Evolutionary conservation across 2,113 vertebrate species (phyloP), one percentile per base, ranked within the genome.

Genomic region (Fulica atra): DNA sequence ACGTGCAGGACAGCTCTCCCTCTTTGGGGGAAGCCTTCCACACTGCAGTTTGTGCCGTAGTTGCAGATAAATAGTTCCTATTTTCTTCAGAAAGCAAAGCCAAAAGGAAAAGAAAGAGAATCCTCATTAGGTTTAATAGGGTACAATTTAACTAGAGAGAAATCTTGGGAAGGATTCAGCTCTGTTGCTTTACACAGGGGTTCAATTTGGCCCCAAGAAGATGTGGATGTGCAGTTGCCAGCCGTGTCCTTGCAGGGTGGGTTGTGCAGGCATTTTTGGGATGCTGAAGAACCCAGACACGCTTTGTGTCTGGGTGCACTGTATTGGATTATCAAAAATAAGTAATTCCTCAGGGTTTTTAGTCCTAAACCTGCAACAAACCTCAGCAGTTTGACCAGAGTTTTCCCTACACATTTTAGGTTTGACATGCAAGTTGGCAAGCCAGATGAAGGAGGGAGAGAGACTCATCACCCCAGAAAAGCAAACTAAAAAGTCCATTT

Each of bases 21-120:
- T 66, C 63, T 29, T 29, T 9, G 1, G 0, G 53, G 25, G 50
- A 66, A 69, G 46, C 59, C n/a, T 87, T 90, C 66, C 81, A 65
- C 61, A 28, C 70, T 70, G 40, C 2, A 61, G 20, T 19, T 31
- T 36, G 25, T 25, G 77, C 44, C 28, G 85, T 93, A 76, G 83
- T 51, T 66, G 78, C 84, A 89, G 53, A 86, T 42, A 89, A 95
- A 92, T 70, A 91, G 87, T 42, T 93, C 92, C 50, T 50, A 42
- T 86, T 94, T 92, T 70, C 94, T 88, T 86, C 79, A 46, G 66
- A 86, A 81, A 86, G 66, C 63, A 71, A 63, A 94, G 81, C 88
- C 89, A 94, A 80, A 73, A 89, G n/a, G 50, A 70, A 25, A 89
- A 87, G 57, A 71, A 61, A 33, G 87, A 87, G 42, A 63, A 51